Conservation (phyloP, 2,888 invertebrate genomes). For the Drosophila neoperkinsi region DNA sequence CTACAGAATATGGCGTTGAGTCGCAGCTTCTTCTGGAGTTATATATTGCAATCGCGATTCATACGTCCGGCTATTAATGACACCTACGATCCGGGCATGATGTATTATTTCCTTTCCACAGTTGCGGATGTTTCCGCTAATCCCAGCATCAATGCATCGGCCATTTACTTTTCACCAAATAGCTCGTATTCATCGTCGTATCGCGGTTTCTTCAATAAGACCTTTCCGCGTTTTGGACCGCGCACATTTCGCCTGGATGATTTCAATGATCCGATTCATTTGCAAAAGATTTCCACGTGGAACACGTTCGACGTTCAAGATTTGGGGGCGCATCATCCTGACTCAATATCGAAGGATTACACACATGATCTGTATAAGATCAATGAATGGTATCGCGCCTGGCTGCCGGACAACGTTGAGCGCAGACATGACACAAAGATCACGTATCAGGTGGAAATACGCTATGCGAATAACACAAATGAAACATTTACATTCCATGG, state of each 20-base stretch:
- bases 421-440: slow-evolving; percentile 95
- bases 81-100: slow-evolving; percentile 98
- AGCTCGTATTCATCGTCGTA: slow-evolving; percentile 97
- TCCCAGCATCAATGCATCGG: slow-evolving; percentile 95
- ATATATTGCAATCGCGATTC: slow-evolving; percentile 95
- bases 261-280: slow-evolving; percentile 97
- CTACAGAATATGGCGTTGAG: slow-evolving; percentile 98
- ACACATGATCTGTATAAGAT: slow-evolving; percentile 95
- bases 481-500: slow-evolving; percentile 98
- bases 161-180: slow-evolving; percentile 97
- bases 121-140: slow-evolving; percentile 98
- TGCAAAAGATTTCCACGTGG: slow-evolving; percentile 96
- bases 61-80: slow-evolving; percentile 96
- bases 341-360: slow-evolving; percentile 94
- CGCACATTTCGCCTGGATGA: slow-evolving; percentile 96
- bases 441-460: slow-evolving; percentile 96
- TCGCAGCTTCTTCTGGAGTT: slow-evolving; percentile 98
- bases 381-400: slow-evolving; percentile 96
- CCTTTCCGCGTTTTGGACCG: slow-evolving; percentile 97
- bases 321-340: slow-evolving; percentile 93
- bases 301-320: slow-evolving; percentile 95
- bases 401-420: slow-evolving; percentile 95
- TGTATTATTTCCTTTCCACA: slow-evolving; percentile 98
- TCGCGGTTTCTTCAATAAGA: slow-evolving; percentile 97
- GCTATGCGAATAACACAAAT: slow-evolving; percentile 97